phyloP scores from a whole-genome alignment of 2,797 vertebrate species.

The Oryzias dopingdopingensis region DNA sequence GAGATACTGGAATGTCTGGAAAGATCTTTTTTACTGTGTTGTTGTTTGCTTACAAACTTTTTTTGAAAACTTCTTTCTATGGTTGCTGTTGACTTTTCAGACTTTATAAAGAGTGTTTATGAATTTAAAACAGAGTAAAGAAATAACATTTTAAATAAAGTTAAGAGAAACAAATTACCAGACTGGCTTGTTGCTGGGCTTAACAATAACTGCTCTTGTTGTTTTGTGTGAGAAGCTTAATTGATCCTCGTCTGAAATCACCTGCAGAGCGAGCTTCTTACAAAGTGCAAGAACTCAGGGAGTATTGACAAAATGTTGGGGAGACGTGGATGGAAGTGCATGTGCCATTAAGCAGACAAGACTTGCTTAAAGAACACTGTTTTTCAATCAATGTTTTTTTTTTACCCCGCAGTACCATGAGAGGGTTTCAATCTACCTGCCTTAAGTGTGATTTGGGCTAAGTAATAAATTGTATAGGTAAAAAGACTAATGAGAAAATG shows the following conservation, averaged over 20 bases:
- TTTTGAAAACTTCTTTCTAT: constrained; percentile 69
- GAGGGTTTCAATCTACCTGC: constrained; percentile 11
- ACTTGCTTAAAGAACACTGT: constrained; percentile 39
- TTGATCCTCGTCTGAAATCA: constrained; percentile 50
- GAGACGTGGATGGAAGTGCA: constrained; percentile 43
- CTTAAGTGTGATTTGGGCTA: constrained; percentile 3
- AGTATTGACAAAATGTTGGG: constrained; percentile 56
- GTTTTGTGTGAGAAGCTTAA: constrained; percentile 35
- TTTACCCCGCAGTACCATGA: constrained; percentile 5
- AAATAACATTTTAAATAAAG: constrained; percentile 42
- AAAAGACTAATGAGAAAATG: constrained; percentile 7
- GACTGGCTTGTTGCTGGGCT: constrained; percentile 33
- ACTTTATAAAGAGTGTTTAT: neutral
- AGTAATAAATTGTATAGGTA: constrained; percentile 22
- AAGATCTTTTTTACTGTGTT: constrained; percentile 17
- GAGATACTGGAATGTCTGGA: no score
- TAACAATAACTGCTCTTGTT: constrained; percentile 48
- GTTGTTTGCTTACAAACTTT: constrained; percentile 66
- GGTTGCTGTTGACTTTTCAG: constrained; percentile 56
- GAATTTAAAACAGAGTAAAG: neutral
- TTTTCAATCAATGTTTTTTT: constrained; percentile 34
- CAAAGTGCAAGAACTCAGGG: constrained; percentile 43
- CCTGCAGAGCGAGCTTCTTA: constrained; percentile 36
- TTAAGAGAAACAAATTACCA: constrained; percentile 49
- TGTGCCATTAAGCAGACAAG: constrained; percentile 44